A percentile compares a stretch with the other conserved stretches of the same genome.
Evolutionary conservation across 2,888 invertebrate genomes (phyloP).

Genomic region (Heliothis peltigera): DNA sequence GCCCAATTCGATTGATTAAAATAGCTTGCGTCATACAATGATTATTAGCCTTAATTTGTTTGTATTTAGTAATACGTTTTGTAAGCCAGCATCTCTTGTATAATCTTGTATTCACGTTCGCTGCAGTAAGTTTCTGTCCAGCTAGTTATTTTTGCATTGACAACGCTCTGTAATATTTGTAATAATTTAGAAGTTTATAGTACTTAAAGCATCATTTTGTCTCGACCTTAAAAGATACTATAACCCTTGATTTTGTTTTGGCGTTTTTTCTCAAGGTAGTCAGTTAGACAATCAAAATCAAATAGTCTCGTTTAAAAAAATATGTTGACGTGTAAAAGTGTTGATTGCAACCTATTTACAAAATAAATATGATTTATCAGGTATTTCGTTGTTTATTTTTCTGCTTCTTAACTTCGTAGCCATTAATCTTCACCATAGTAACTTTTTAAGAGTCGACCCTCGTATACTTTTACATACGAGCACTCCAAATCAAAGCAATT

Average conservation of each 20-base stretch:
- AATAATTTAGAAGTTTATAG: too few species aligned
- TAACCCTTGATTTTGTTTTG: too few species aligned
- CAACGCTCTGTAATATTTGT: too few species aligned
- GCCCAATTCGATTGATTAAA: constrained; percentile 72
- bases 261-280: too few species aligned
- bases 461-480: neutral
- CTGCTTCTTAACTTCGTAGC: neutral
- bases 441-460: neutral
- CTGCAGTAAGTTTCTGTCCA: neutral
- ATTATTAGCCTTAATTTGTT: constrained; percentile 48
- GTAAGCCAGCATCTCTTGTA: constrained; percentile 22
- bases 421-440: neutral
- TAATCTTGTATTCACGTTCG: neutral
- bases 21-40: constrained; percentile 54
- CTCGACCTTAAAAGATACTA: too few species aligned
- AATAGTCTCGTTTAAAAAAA: too few species aligned
- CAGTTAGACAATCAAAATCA: too few species aligned
- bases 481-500: constrained; percentile 28
- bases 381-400: too few species aligned
- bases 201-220: too few species aligned
- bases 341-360: too few species aligned
- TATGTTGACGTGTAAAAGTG: too few species aligned
- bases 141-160: neutral
- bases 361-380: too few species aligned
- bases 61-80: constrained; percentile 24